Conservation (phyloP, 2,113 vertebrate genomes). For the Ursus arctos region DNA sequence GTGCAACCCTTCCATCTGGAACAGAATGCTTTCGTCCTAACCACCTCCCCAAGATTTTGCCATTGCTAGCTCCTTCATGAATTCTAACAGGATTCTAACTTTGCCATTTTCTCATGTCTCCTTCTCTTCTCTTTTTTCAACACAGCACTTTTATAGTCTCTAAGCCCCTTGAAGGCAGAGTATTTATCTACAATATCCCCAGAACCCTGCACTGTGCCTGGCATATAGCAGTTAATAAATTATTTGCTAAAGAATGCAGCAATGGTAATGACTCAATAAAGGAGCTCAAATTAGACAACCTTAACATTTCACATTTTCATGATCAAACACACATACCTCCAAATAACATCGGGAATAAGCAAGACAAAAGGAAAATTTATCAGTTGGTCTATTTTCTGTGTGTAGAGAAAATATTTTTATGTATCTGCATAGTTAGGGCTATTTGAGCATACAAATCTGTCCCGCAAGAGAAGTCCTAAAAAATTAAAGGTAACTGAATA, state of each 20-base stretch:
- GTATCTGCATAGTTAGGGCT: neutral
- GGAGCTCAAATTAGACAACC: neutral
- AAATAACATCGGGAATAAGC: neutral
- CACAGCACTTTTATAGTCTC: neutral
- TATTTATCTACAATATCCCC: neutral
- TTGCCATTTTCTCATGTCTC: neutral
- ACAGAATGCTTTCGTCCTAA: neutral
- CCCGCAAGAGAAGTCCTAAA: neutral
- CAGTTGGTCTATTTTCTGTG: neutral
- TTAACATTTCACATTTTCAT: neutral
- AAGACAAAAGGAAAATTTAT: neutral
- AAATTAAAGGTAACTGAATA: neutral
- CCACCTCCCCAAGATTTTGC: neutral
- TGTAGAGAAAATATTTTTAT: slow-evolving; percentile 16
- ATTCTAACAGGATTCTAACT: neutral
- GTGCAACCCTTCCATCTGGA: neutral
- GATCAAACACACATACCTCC: neutral
- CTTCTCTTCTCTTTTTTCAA: neutral
- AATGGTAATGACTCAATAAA: neutral
- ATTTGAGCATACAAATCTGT: neutral
- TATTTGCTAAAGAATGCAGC: neutral
- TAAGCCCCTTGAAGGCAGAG: neutral
- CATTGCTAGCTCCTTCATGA: neutral
- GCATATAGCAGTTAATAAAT: neutral
- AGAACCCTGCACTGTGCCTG: neutral